Evolutionary conservation across 1,140 invertebrate species (phyloP), one percentile per base, ranked within the genome.

Genomic region (Neodiprion virginianus): DNA sequence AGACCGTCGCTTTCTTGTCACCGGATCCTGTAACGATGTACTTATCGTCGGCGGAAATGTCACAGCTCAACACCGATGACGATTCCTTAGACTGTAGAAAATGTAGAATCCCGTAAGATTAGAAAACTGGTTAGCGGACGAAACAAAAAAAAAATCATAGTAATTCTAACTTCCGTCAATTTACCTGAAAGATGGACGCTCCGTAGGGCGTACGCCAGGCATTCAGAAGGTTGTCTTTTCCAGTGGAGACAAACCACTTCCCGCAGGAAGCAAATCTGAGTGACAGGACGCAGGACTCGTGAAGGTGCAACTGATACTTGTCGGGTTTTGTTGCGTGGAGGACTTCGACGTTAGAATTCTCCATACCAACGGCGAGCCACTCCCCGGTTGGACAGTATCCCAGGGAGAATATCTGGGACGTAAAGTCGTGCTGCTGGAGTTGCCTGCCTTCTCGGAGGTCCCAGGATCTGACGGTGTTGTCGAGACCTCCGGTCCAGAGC

Each of bases 221-320:
- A 89, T 99, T 99, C 23, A 99, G 91, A 78, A 98, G 90, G 89
- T 99, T 99, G 85, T 99, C 98, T 89, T 99, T 99, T 74, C 98
- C 98, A 1, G 98, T 99, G 67, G 96, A 98, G 68, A 98, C 97
- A 89, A 99, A 99, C 98, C 98, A 99, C 89, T 99, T 99, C 75
- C 98, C 98, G 86, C 95, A 96, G 65, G 96, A 94, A 17, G 98
- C 97, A 90, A 99, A 99, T 83, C 97, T 94, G 73, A 99, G 91
- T 66, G 98, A 98, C 11, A 99, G 90, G 7, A 99, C 98, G 89
- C 98, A 99, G 72, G 96, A 98, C 87, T 99, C 98, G 89, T 99
- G 98, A 78, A 99, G 90, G 85, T 98, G 95, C 23, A 99, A 91
- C 87, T 99, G 97, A 89, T 99, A 99, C 86, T 99, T 98, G 89